A percentile compares a stretch with the other conserved stretches of the same genome.
Conservation (phyloP, 1,140 invertebrate genomes). For the Cotesia vestalis region DNA sequence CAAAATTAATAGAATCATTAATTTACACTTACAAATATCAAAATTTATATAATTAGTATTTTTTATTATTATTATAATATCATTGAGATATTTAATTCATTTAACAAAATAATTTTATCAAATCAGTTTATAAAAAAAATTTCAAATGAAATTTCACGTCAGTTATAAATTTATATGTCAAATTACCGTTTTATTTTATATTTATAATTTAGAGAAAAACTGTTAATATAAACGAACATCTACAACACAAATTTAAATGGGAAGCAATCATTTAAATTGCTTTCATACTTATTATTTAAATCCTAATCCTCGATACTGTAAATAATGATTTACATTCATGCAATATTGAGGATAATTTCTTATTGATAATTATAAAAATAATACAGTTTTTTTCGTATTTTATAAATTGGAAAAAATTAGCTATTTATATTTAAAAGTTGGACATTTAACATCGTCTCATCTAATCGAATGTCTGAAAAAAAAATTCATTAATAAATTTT, state of each 20-base stretch:
- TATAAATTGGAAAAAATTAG: slow-evolving; percentile 53
- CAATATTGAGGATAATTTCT: slow-evolving; percentile 20
- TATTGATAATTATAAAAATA: slow-evolving; percentile 64
- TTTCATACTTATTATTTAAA: background rate
- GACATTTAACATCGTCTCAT: slow-evolving; percentile 54
- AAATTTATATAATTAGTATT: slow-evolving; percentile 19
- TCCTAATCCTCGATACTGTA: background rate
- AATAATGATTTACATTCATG: background rate
- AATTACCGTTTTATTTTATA: no score
- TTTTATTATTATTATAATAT: background rate
- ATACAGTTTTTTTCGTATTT: slow-evolving; percentile 55
- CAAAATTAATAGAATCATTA: slow-evolving; percentile 37
- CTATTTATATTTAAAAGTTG: slow-evolving; percentile 47
- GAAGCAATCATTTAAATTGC: background rate
- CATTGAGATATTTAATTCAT: background rate
- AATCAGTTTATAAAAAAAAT: no score
- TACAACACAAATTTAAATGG: background rate
- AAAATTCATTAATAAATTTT: background rate
- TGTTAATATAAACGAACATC: no score
- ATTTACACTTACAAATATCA: slow-evolving; percentile 20
- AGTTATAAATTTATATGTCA: no score
- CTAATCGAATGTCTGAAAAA: slow-evolving; percentile 51
- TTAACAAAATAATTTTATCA: no score
- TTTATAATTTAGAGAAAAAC: no score
- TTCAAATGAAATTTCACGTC: no score